Percentiles rank a stretch among this genome's conserved stretches.
These are phyloP conservation scores for Pediacus dermestoides DNA, from an alignment of 2,888 invertebrate genomes.

Conservation along the genomic window DNA sequence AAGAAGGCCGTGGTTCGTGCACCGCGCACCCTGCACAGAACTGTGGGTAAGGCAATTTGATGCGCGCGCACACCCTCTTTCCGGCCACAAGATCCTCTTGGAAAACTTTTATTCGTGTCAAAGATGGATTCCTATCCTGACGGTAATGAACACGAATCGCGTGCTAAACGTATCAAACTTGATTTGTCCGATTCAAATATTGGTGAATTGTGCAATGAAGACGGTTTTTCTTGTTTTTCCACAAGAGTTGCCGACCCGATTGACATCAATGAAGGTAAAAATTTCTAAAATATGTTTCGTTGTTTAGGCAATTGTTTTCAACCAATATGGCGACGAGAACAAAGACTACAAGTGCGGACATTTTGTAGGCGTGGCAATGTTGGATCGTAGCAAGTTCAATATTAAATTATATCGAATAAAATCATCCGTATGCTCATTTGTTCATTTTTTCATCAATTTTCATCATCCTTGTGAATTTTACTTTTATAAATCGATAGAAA, in stretches of 20 bases:
- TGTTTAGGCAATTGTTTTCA: constrained; percentile 43
- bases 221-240: constrained; percentile 45
- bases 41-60: constrained; percentile 2
- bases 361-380: constrained; percentile 50
- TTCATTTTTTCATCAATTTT: constrained; percentile 23
- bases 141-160: constrained; percentile 48
- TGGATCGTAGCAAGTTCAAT: constrained; percentile 25
- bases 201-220: constrained; percentile 45
- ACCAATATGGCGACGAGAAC: constrained; percentile 49
- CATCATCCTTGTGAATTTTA: constrained; percentile 13
- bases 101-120: constrained; percentile 47
- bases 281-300: constrained; percentile 48
- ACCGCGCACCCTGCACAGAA: too few relatives aligned
- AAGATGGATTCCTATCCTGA: constrained; percentile 51
- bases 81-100: too few relatives aligned
- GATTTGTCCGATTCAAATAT: constrained; percentile 41
- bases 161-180: constrained; percentile 48
- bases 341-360: constrained; percentile 45
- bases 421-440: too few relatives aligned
- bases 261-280: constrained; percentile 49
- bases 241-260: constrained; percentile 40
- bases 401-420: too few relatives aligned
- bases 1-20: too few relatives aligned
- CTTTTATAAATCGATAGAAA: constrained; percentile 13
- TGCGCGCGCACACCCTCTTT: not conserved